phyloP scores from a whole-genome alignment of 1,140 invertebrate genomes.

The Anoplophora glabripennis region DNA sequence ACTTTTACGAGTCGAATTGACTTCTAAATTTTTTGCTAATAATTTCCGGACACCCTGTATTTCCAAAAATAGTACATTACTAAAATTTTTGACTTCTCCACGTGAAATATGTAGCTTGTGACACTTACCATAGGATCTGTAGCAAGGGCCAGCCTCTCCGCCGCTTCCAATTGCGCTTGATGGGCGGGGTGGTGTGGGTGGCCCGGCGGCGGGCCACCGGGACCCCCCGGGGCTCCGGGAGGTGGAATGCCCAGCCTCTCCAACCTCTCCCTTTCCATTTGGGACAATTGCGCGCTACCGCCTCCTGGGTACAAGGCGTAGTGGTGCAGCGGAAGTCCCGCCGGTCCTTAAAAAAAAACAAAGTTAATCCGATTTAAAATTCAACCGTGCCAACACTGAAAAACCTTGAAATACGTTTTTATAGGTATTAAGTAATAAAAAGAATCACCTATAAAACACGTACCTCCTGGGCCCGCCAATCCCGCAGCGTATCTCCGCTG shows the following conservation, averaged over 20 bases:
- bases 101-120: not conserved
- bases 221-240: constrained; percentile 52
- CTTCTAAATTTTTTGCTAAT: no score
- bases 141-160: constrained; percentile 67
- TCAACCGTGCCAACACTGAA: not conserved
- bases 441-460: not conserved
- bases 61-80: no score
- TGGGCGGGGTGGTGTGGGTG: constrained; percentile 44
- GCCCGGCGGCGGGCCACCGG: constrained; percentile 44
- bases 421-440: not conserved
- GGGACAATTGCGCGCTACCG: constrained; percentile 61
- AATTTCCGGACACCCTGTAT: no score
- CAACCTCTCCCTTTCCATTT: constrained; percentile 82
- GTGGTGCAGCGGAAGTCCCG: constrained; percentile 45
- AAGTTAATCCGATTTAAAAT: not conserved
- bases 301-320: constrained; percentile 53
- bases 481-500: constrained; percentile 46
- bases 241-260: constrained; percentile 73
- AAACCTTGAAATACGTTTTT: not conserved
- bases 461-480: constrained; percentile 39
- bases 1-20: no score
- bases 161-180: constrained; percentile 49
- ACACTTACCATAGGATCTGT: constrained; percentile 67
- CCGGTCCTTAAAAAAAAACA: constrained; percentile 30
- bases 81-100: no score